These are phyloP conservation scores for Gulo gulo DNA, from an alignment of 2,113 vertebrate species.

Conservation along the genomic window DNA sequence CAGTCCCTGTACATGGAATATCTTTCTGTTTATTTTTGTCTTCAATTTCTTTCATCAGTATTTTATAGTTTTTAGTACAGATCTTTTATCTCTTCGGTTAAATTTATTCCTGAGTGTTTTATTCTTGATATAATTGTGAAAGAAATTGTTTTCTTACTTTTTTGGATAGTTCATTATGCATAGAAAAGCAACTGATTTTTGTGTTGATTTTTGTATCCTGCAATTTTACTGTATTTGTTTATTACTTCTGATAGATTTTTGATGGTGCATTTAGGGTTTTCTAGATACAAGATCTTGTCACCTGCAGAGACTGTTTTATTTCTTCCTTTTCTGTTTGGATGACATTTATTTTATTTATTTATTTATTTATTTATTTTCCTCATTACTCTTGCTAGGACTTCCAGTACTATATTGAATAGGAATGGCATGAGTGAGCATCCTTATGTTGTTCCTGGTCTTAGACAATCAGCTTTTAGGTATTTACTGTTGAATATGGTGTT, in stretches of 20 bases:
- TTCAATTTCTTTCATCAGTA: background rate
- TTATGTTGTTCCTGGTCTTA: background rate
- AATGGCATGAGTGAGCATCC: background rate
- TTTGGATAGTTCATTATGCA: background rate
- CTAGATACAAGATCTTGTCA: background rate
- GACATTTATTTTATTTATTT: background rate
- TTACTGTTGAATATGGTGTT: background rate
- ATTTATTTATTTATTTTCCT: background rate
- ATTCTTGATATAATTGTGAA: slow-evolving; percentile 3
- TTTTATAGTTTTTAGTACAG: background rate
- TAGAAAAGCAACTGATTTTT: background rate
- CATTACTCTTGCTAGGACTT: background rate
- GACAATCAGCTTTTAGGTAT: background rate
- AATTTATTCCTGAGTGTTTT: background rate
- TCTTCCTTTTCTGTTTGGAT: background rate
- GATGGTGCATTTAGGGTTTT: background rate
- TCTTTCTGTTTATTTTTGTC: background rate
- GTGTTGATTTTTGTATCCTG: background rate
- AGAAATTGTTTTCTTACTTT: background rate
- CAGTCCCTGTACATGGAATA: background rate
- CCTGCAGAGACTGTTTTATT: background rate
- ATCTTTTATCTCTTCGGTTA: background rate
- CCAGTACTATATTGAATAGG: background rate
- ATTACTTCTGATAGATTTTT: background rate
- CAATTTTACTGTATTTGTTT: background rate